These are phyloP conservation scores for Lamellibrachia columna DNA, from an alignment of 2,888 invertebrate species.

Conservation along the genomic window DNA sequence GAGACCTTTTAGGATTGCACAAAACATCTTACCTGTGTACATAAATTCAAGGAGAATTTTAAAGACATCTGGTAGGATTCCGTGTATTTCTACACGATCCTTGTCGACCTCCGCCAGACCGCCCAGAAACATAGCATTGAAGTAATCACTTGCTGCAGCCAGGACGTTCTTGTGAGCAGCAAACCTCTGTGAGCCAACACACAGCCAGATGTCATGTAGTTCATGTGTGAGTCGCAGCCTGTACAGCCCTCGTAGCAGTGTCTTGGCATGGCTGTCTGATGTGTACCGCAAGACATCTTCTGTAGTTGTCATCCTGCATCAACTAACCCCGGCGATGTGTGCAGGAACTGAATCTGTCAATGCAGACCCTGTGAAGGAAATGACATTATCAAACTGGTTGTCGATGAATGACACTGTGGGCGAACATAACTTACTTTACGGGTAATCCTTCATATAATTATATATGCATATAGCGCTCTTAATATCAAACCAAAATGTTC, in stretches of 20 bases:
- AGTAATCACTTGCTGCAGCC: conserved; percentile 34
- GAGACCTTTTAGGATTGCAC: not conserved
- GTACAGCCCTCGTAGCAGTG: not conserved
- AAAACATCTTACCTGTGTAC: conserved; percentile 76
- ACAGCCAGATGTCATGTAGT: conserved; percentile 14
- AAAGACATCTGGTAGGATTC: conserved; percentile 74
- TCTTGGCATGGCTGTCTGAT: not conserved
- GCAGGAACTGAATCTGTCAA: not conserved
- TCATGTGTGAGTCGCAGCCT: not conserved
- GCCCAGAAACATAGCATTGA: conserved; percentile 64
- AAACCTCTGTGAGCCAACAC: conserved; percentile 24
- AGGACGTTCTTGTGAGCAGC: conserved; percentile 34
- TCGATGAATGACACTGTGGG: no score
- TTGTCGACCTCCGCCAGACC: conserved; percentile 85
- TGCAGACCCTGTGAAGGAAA: not conserved
- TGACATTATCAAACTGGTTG: not conserved
- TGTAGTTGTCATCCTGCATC: not conserved
- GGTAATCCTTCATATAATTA: no score
- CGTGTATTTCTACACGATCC: conserved; percentile 80
- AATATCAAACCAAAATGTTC: no score
- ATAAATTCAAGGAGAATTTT: conserved; percentile 85
- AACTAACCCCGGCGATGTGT: not conserved
- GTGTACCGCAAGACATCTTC: not conserved
- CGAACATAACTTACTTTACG: no score
- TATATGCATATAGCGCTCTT: no score